Percentiles rank a stretch among this genome's conserved stretches.
These are phyloP conservation scores for Arge pagana DNA, from an alignment of 2,888 invertebrate species.

Conservation along the genomic window DNA sequence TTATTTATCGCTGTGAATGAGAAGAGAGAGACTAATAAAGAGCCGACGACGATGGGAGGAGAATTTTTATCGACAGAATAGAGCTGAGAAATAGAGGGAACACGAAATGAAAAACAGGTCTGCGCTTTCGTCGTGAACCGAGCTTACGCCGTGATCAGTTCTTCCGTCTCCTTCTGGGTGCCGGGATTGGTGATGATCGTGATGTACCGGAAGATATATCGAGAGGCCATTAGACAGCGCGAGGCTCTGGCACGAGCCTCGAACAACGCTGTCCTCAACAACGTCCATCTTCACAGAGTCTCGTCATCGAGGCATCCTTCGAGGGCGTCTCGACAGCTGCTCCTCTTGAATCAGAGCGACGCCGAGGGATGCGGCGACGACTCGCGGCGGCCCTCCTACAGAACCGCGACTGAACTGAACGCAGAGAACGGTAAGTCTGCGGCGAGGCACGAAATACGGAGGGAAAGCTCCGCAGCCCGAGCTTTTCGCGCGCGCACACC, in stretches of 20 bases:
- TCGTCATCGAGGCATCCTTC: slow-evolving; percentile 70
- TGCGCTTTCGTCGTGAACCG: slow-evolving; percentile 86
- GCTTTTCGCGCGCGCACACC: too few species aligned
- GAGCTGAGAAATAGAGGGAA: too few species aligned
- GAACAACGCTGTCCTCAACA: slow-evolving; percentile 81
- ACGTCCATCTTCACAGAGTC: slow-evolving; percentile 79
- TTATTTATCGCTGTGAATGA: too few species aligned
- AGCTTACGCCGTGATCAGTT: slow-evolving; percentile 84
- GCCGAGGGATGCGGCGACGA: too few species aligned
- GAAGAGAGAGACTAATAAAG: too few species aligned
- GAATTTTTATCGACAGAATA: too few species aligned
- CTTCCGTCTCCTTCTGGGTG: slow-evolving; percentile 91
- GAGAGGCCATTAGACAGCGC: slow-evolving; percentile 81
- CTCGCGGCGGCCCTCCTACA: slow-evolving; percentile 50
- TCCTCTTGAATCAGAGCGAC: slow-evolving; percentile 48
- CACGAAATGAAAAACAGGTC: slow-evolving; percentile 56
- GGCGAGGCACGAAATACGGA: too few species aligned
- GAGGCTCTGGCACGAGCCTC: slow-evolving; percentile 82
- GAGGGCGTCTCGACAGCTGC: slow-evolving; percentile 49
- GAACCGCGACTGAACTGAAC: slow-evolving; percentile 72
- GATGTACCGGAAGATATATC: slow-evolving; percentile 82
- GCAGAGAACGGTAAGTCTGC: slow-evolving; percentile 68
- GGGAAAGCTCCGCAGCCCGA: too few species aligned
- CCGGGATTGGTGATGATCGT: slow-evolving; percentile 90
- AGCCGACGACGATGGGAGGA: too few species aligned